Percentiles rank a stretch among this genome's conserved stretches.
Conservation (phyloP, 2,888 invertebrate species). For the Loripinus fragilis region DNA sequence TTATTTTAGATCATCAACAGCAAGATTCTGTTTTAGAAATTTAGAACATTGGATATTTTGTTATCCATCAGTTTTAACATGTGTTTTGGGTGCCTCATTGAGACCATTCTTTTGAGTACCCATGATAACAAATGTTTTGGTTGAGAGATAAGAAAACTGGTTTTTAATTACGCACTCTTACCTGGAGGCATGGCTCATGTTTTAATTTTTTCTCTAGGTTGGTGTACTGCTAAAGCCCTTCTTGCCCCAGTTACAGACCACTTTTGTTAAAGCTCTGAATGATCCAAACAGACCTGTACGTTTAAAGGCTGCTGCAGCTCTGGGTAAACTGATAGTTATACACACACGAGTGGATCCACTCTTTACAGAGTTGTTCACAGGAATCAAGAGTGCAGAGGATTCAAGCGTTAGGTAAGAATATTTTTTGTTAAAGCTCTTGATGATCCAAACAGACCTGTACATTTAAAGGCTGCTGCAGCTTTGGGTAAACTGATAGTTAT, state of each 20-base stretch:
- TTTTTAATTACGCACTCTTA: too few species aligned
- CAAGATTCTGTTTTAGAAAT: too few species aligned
- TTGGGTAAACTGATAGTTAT: slow-evolving; percentile 94
- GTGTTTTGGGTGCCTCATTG: too few species aligned
- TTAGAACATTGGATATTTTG: too few species aligned
- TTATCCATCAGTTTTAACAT: too few species aligned
- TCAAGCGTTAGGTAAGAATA: slow-evolving; percentile 87
- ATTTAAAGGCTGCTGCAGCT: slow-evolving; percentile 93
- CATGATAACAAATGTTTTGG: too few species aligned
- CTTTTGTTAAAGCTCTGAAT: slow-evolving; percentile 96
- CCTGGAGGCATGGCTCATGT: too few species aligned
- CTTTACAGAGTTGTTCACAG: slow-evolving; percentile 95
- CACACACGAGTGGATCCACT: slow-evolving; percentile 97
- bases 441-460: slow-evolving; percentile 93
- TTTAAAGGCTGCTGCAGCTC: slow-evolving; percentile 92
- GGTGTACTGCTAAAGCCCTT: slow-evolving; percentile 98
- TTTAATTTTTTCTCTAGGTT: slow-evolving; percentile 89
- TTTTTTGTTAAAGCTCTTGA: slow-evolving; percentile 95
- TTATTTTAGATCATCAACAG: too few species aligned
- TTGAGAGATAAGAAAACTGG: too few species aligned
- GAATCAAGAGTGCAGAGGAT: slow-evolving; percentile 92
- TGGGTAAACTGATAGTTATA: slow-evolving; percentile 94
- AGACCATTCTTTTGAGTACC: too few species aligned
- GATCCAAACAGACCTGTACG: slow-evolving; percentile 95
- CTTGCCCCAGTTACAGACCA: slow-evolving; percentile 98